Evolutionary conservation across 2,888 invertebrate species (phyloP).

Genomic region (Tinea pellionella): DNA sequence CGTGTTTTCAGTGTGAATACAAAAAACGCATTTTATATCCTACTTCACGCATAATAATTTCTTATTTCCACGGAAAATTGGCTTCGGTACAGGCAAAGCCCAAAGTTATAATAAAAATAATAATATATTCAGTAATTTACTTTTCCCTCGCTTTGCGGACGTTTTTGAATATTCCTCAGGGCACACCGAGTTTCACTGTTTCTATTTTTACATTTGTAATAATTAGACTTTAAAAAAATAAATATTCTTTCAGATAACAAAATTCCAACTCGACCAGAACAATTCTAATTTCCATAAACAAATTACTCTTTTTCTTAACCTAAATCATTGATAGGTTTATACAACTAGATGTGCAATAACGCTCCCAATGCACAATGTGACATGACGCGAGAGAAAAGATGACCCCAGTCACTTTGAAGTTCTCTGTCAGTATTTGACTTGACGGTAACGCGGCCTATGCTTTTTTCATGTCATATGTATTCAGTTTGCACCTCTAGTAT

Average conservation of each 20-base stretch:
- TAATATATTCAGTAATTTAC: background rate
- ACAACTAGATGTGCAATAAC: too few relatives aligned
- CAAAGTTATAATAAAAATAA: conserved; percentile 6
- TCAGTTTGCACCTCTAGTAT: too few relatives aligned
- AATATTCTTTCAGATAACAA: background rate
- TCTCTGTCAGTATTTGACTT: too few relatives aligned
- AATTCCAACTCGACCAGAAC: background rate
- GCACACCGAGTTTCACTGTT: background rate
- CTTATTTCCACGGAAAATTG: conserved; percentile 10
- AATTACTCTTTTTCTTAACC: too few relatives aligned
- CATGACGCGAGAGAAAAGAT: too few relatives aligned
- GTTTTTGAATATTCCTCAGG: background rate
- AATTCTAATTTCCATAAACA: too few relatives aligned
- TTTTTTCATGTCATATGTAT: too few relatives aligned
- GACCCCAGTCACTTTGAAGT: too few relatives aligned
- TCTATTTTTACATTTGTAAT: background rate
- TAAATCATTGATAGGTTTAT: too few relatives aligned
- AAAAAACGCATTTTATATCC: background rate
- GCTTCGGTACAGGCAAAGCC: background rate
- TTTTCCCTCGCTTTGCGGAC: background rate
- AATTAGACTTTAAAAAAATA: background rate
- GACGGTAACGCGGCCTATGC: too few relatives aligned
- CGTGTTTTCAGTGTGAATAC: background rate
- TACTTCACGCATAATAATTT: conserved; percentile 13
- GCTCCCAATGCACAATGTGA: too few relatives aligned